Conservation (phyloP, 2,888 invertebrate species). For the Rhyacophila evoluta region DNA sequence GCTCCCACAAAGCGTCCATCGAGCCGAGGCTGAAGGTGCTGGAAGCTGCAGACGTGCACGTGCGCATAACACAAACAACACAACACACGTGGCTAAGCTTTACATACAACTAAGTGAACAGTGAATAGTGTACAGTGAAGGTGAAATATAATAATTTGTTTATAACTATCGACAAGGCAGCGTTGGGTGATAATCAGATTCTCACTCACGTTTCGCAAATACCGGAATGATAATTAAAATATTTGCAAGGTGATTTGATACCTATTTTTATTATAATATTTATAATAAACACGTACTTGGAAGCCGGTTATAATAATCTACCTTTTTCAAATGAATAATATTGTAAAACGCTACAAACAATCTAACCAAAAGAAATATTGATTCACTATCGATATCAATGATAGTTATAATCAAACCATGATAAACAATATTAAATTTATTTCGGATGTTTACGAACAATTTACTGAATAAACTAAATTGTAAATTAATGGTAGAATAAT, state of each 20-base stretch:
- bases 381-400: too few relatives aligned
- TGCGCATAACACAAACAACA: constrained; percentile 36
- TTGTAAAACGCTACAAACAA: too few relatives aligned
- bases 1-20: constrained; percentile 81
- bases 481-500: too few relatives aligned
- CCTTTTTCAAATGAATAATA: too few relatives aligned
- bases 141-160: constrained; percentile 52
- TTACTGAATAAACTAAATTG: too few relatives aligned
- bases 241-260: not conserved
- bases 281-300: not conserved
- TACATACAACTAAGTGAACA: constrained; percentile 35
- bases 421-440: too few relatives aligned
- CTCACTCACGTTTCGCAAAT: not conserved
- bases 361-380: too few relatives aligned
- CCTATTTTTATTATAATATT: not conserved
- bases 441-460: too few relatives aligned
- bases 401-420: too few relatives aligned
- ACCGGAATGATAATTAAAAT: not conserved
- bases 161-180: not conserved
- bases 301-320: too few relatives aligned
- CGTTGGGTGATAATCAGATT: constrained; percentile 16
- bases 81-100: constrained; percentile 52
- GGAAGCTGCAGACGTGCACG: constrained; percentile 62
- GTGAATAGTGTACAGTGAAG: constrained; percentile 1
- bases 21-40: constrained; percentile 74